phyloP scores from a whole-genome alignment of 2,797 vertebrate species.

The Cuniculus paca region DNA sequence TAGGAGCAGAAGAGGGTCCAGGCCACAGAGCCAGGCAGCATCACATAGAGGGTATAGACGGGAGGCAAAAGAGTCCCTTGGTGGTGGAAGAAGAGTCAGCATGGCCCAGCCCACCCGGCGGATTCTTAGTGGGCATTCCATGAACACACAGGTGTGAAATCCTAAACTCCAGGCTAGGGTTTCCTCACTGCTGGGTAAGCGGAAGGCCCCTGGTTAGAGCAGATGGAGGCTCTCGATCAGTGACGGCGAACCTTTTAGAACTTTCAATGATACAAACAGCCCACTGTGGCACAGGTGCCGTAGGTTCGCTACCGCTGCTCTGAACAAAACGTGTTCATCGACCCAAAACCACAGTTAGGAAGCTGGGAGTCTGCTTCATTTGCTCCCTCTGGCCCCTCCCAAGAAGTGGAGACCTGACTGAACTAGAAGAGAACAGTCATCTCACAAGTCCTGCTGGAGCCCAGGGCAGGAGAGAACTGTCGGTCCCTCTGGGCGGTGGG shows the following conservation, averaged over 20 bases:
- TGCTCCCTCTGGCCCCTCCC: not conserved
- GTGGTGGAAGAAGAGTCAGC: not conserved
- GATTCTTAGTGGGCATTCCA: not conserved
- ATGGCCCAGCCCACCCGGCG: not conserved
- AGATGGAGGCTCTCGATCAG: not conserved
- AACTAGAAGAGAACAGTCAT: not conserved
- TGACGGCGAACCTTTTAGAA: not conserved
- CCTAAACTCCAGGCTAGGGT: not conserved
- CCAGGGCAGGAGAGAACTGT: not conserved
- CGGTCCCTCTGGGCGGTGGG: not conserved
- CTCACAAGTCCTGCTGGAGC: not conserved
- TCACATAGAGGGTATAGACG: accelerated
- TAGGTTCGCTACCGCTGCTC: not conserved
- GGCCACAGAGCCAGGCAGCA: not conserved
- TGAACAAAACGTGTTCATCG: not conserved
- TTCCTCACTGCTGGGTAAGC: not conserved
- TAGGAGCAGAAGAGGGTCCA: not conserved
- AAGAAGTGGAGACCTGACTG: not conserved
- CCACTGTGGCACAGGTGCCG: not conserved
- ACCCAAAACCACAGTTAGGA: not conserved
- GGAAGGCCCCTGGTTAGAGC: not conserved
- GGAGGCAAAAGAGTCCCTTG: not conserved
- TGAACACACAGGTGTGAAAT: not conserved
- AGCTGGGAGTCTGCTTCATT: not conserved
- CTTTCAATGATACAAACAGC: not conserved